Evolutionary conservation across 2,113 vertebrate genomes (phyloP).

Genomic region (Lamprotornis superbus): DNA sequence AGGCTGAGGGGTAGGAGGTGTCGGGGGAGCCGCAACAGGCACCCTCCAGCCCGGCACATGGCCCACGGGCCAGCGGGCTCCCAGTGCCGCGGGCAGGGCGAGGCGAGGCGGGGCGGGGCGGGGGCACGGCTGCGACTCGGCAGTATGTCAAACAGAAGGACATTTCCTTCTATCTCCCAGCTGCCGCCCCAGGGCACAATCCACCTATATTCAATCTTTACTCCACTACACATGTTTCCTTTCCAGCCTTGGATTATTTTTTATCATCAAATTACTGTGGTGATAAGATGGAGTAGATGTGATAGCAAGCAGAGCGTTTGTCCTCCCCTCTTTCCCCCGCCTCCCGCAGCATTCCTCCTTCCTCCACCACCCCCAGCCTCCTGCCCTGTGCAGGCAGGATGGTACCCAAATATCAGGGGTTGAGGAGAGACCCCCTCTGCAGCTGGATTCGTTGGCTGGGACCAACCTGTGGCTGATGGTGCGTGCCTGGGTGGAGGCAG

Average conservation of each 20-base stretch:
- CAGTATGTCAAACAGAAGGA: constrained; percentile 82
- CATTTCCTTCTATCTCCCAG: constrained; percentile 66
- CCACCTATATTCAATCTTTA: constrained; percentile 80
- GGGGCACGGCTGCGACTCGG: constrained; percentile 35
- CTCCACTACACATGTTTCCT: constrained; percentile 91
- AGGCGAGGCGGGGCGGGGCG: neutral
- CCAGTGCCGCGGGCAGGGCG: neutral
- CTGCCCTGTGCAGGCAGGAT: constrained; percentile 63
- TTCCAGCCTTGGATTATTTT: constrained; percentile 89
- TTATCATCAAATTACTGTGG: constrained; percentile 84
- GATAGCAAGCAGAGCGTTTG: constrained; percentile 61
- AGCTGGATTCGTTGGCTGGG: neutral
- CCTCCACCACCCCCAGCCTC: neutral
- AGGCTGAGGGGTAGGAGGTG: accelerated
- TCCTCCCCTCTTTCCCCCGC: constrained; percentile 18
- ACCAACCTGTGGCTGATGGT: neutral
- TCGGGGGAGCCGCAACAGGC: accelerated
- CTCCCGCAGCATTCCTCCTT: neutral
- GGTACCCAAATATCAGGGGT: constrained; percentile 83
- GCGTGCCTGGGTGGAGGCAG: neutral
- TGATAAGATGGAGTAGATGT: constrained; percentile 81
- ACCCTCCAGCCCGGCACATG: neutral
- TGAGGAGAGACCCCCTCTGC: constrained; percentile 75
- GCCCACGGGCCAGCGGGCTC: neutral
- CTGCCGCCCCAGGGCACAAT: constrained; percentile 84